Evolutionary conservation across 2,888 invertebrate species (phyloP).

Genomic region (Drosophila histrio): DNA sequence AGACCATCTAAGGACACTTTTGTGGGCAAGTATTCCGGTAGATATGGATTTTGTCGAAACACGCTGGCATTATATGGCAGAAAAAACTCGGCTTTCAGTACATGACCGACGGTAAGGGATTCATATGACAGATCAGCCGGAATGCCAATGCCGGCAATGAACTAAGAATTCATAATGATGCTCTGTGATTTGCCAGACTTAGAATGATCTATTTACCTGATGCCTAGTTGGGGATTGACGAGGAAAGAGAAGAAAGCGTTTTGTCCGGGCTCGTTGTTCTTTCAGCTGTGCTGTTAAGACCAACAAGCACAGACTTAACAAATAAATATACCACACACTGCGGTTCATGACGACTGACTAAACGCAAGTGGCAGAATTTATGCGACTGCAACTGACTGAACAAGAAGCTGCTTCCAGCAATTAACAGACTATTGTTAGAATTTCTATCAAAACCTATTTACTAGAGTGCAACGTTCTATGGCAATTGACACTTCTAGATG

Average conservation of each 20-base stretch:
- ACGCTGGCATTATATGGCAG: constrained; percentile 77
- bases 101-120: constrained; percentile 78
- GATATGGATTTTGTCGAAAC: constrained; percentile 76
- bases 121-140: constrained; percentile 80
- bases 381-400: neutral
- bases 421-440: constrained; percentile 30
- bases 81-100: constrained; percentile 74
- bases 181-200: neutral
- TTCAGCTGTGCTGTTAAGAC: neutral
- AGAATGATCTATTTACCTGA: constrained; percentile 60
- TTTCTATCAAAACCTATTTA: constrained; percentile 7
- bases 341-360: constrained; percentile 30
- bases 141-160: constrained; percentile 81
- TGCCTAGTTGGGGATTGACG: constrained; percentile 78
- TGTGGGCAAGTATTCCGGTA: constrained; percentile 73
- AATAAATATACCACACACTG: constrained; percentile 13
- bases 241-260: constrained; percentile 79
- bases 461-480: neutral
- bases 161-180: constrained; percentile 43
- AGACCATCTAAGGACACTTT: neutral
- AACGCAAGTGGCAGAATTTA: neutral
- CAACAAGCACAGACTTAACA: constrained; percentile 4
- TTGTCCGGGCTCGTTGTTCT: constrained; percentile 33
- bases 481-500: constrained; percentile 25
- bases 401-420: neutral